A percentile compares a stretch with the other conserved stretches of the same genome.
phyloP scores from a whole-genome alignment of 2,113 vertebrate species.

The Brachyhypopomus occidentalis region DNA sequence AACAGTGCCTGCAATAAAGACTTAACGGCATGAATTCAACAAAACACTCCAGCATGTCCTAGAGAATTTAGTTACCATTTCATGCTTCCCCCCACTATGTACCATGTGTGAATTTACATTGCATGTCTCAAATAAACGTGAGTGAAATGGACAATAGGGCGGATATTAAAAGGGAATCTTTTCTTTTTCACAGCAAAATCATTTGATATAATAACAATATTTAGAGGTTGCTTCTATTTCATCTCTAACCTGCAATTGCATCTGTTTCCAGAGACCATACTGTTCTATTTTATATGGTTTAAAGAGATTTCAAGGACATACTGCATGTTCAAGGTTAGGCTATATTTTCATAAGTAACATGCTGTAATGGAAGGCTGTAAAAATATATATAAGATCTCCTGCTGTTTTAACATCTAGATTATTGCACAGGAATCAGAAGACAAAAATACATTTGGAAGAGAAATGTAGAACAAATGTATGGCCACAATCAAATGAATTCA shows the following conservation, averaged over 20 bases:
- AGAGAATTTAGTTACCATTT: slow-evolving; percentile 5
- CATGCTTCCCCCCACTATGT: background rate
- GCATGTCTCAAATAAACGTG: background rate
- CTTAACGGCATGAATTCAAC: slow-evolving; percentile 12
- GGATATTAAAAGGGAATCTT: slow-evolving; percentile 12
- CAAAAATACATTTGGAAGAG: background rate
- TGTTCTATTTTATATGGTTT: slow-evolving; percentile 42
- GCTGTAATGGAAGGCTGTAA: slow-evolving; percentile 14
- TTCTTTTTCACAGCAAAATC: slow-evolving; percentile 5
- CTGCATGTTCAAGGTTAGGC: slow-evolving; percentile 11
- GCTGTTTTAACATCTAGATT: slow-evolving; percentile 22
- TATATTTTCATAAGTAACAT: slow-evolving; percentile 30
- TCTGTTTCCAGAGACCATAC: slow-evolving; percentile 40
- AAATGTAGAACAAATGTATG: background rate
- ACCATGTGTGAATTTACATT: background rate
- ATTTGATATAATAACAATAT: slow-evolving; percentile 46
- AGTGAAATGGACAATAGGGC: background rate
- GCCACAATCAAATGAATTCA: background rate
- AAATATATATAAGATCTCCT: slow-evolving; percentile 22
- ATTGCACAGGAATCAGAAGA: background rate
- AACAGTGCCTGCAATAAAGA: background rate
- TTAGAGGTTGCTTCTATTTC: slow-evolving; percentile 38
- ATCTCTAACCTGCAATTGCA: slow-evolving; percentile 49
- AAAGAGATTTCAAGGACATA: slow-evolving; percentile 47
- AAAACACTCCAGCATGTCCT: slow-evolving; percentile 2